Percentiles rank a stretch among this genome's conserved stretches.
Evolutionary conservation across 2,797 vertebrate species (phyloP).

Genomic region (Melopsittacus undulatus): DNA sequence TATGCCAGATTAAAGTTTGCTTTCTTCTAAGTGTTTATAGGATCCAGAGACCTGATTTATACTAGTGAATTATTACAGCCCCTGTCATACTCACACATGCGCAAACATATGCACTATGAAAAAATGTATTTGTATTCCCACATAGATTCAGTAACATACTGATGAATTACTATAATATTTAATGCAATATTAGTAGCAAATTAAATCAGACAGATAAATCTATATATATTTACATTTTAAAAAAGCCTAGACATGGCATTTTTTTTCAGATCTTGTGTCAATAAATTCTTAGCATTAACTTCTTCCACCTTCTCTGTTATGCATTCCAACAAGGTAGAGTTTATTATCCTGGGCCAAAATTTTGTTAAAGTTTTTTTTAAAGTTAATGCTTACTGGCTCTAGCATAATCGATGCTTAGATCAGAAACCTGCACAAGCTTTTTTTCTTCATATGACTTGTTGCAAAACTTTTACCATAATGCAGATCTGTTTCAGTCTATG

Average conservation of each 20-base stretch:
- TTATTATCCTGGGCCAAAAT: not conserved
- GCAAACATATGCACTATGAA: not conserved
- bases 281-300: not conserved
- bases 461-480: not conserved
- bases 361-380: not conserved
- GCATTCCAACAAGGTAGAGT: not conserved
- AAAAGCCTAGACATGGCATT: not conserved
- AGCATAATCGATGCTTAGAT: not conserved
- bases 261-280: not conserved
- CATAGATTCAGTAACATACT: not conserved
- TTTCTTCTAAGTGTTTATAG: not conserved
- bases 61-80: not conserved
- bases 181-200: not conserved
- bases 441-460: not conserved
- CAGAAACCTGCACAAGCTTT: not conserved
- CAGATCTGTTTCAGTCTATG: not conserved
- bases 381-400: not conserved
- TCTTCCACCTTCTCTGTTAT: not conserved
- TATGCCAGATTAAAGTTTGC: not conserved
- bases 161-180: slow-evolving; percentile 22
- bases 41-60: not conserved
- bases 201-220: not conserved
- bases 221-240: not conserved
- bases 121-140: not conserved
- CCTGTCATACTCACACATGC: not conserved